Base-by-base conservation (phyloP, 2,113 vertebrate species). In the Lutjanus erythropterus region DNA sequence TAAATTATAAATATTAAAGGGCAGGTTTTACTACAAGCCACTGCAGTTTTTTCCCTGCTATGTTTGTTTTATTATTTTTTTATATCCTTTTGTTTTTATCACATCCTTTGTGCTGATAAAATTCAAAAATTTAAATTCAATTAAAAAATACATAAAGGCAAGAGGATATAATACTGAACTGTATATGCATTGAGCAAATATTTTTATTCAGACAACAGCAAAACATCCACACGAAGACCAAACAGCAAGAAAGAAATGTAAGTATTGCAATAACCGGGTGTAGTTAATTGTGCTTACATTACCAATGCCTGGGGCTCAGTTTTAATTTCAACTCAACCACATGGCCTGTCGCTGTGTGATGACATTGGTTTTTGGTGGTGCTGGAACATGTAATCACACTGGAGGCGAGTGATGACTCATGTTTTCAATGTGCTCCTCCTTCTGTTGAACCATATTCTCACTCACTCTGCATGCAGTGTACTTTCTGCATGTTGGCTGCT, bases 391-490 rank as follows among this genome's bases (percentile, higher is more conserved):
- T 42, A 56, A 3, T 61, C 53, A 61, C 52, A 66, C 41, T 35
- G 31, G 1, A 25, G 19, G 8, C 9, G 18, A 66, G 27, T 19
- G 9, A 23, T 46, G 55, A 81, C 16, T 49, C 65, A 33, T 53
- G 9, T 47, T 71, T 49, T 50, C 25, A 70, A 1, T 58, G 49
- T 72, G 67, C 18, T 62, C 16, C 62, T 61, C 3, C 16, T 71
- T 25, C 58, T 78, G 71, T 52, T 73, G 4, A n/a, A 19, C 21
- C 37, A 23, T 5, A 25, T 60, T 25, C 27, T 55, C 73, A n/a
- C 15, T 70, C 21, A 70, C 69, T 77, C 66, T 62, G 12, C 61
- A 84, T 29, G 55, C 56, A 39, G 55, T 50, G 37, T 83, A 27
- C 65, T 84, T 81, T 61, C 35, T 52, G 56, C 33, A 35, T 55